These are phyloP conservation scores for Rhingia rostrata DNA, from an alignment of 2,888 invertebrate species.

Conservation along the genomic window DNA sequence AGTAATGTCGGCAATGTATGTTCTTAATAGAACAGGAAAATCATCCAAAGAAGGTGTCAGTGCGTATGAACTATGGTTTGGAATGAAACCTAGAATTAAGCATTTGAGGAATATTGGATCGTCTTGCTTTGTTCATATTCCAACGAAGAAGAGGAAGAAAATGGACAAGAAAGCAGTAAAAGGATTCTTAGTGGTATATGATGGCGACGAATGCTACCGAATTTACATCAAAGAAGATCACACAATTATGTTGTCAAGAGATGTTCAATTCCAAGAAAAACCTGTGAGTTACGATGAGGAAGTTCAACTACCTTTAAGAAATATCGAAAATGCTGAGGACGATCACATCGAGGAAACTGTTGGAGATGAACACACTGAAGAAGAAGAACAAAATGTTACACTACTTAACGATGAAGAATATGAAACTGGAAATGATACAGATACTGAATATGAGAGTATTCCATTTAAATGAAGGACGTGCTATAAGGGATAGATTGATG, in stretches of 20 bases:
- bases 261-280: no score
- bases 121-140: conserved; percentile 46
- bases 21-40: conserved; percentile 56
- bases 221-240: conserved; percentile 24
- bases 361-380: neutral
- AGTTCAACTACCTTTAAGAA: neutral
- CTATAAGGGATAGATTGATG: neutral
- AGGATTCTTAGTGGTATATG: conserved; percentile 56
- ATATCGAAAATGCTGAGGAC: neutral
- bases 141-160: conserved; percentile 55
- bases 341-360: neutral
- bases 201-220: conserved; percentile 41
- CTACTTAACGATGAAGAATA: neutral
- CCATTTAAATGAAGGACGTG: neutral
- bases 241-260: conserved; percentile 9
- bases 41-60: conserved; percentile 33
- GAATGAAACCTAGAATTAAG: conserved; percentile 53
- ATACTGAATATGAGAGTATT: neutral
- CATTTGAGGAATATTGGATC: conserved; percentile 58
- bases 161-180: conserved; percentile 58
- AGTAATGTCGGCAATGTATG: conserved; percentile 45
- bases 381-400: conserved; percentile 7
- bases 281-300: neutral
- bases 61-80: conserved; percentile 63
- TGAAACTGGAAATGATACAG: neutral